Percentiles rank a stretch among this genome's conserved stretches.
Evolutionary conservation across 2,113 vertebrate genomes (phyloP).

Genomic region (Spheniscus mendiculus): DNA sequence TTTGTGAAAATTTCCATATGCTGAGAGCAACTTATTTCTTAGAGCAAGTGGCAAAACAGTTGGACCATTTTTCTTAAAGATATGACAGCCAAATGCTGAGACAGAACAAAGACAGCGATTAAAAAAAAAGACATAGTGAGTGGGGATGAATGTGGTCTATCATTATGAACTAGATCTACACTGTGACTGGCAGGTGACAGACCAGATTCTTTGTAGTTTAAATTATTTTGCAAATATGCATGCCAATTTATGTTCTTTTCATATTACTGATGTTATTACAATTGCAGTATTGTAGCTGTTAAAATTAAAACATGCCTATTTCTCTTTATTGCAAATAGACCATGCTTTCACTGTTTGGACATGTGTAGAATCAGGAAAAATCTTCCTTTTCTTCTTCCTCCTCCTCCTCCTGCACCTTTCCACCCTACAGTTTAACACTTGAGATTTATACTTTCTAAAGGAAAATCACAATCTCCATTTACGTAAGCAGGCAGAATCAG

Average conservation of each 20-base stretch:
- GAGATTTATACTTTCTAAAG: not conserved
- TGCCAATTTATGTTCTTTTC: not conserved
- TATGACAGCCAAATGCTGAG: slow-evolving; percentile 45
- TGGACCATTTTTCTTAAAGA: slow-evolving; percentile 44
- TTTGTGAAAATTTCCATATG: slow-evolving; percentile 49
- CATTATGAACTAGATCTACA: not conserved
- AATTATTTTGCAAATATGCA: not conserved
- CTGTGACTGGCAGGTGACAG: slow-evolving; percentile 17
- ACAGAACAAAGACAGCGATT: slow-evolving; percentile 12
- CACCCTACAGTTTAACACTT: not conserved
- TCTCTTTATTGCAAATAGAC: not conserved
- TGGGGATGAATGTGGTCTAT: not conserved
- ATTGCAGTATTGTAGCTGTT: not conserved
- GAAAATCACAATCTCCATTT: not conserved
- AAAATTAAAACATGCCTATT: not conserved
- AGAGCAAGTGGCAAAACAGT: slow-evolving; percentile 41
- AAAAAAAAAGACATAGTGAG: not conserved
- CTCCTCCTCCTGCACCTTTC: not conserved
- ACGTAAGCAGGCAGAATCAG: not conserved
- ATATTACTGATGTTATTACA: not conserved
- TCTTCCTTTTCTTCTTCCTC: not conserved
- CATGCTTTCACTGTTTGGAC: not conserved
- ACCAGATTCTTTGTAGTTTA: not conserved
- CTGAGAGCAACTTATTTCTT: slow-evolving; percentile 13
- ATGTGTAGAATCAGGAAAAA: not conserved